phyloP scores from a whole-genome alignment of 2,888 invertebrate genomes.

The Dorcus parallelipipedus region DNA sequence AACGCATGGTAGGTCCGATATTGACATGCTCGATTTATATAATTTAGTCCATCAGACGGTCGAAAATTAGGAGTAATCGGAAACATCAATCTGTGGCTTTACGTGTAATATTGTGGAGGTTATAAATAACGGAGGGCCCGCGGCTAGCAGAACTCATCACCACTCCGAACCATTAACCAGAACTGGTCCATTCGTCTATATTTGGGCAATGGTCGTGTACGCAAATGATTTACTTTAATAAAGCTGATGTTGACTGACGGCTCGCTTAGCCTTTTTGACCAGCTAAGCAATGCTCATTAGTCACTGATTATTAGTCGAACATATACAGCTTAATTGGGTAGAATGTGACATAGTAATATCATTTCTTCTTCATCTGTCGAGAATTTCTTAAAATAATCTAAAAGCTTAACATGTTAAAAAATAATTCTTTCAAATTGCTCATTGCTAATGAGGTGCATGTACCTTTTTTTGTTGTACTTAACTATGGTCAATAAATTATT shows the following conservation, averaged over 20 bases:
- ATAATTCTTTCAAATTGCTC: too few species aligned
- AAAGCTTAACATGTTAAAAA: too few species aligned
- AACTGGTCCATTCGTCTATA: constrained; percentile 26
- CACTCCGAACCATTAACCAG: constrained; percentile 31
- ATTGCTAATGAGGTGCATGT: too few species aligned
- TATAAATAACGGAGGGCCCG: constrained; percentile 31
- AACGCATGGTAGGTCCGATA: neutral
- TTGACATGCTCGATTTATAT: constrained; percentile 1
- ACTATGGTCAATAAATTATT: too few species aligned
- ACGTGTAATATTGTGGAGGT: constrained; percentile 25
- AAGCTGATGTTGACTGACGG: constrained; percentile 27
- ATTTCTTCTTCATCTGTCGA: too few species aligned
- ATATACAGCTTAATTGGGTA: constrained; percentile 33
- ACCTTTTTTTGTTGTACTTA: too few species aligned
- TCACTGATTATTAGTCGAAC: constrained; percentile 32
- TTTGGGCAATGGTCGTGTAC: constrained; percentile 30
- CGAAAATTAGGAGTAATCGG: neutral
- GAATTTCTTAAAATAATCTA: too few species aligned
- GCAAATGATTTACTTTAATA: constrained; percentile 28
- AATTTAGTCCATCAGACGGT: neutral
- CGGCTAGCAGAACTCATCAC: constrained; percentile 36
- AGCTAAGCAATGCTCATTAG: constrained; percentile 31
- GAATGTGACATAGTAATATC: neutral
- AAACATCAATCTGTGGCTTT: neutral
- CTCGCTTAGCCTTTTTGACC: constrained; percentile 19